phyloP scores from a whole-genome alignment of 1,140 invertebrate species.

The Caerostris darwini region DNA sequence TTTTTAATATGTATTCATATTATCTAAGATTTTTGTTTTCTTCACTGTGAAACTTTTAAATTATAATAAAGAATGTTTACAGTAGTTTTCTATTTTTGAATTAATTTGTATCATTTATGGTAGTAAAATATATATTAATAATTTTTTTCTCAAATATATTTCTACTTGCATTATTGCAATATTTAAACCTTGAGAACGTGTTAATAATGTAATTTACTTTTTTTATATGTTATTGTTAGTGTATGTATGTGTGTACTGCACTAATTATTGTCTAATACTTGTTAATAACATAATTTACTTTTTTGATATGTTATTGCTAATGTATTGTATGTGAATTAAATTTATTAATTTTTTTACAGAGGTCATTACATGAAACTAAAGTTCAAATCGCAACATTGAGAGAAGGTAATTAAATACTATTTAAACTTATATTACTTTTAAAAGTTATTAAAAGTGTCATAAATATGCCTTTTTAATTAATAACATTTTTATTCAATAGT shows the following conservation, averaged over 20 bases:
- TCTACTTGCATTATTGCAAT: neutral
- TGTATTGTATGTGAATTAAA: neutral
- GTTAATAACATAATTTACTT: too few relatives aligned
- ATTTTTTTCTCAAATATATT: too few relatives aligned
- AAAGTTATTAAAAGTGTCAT: neutral
- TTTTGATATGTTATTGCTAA: too few relatives aligned
- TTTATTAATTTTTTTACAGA: constrained; percentile 38
- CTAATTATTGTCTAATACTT: too few relatives aligned
- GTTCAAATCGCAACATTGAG: constrained; percentile 18
- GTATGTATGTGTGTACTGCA: neutral
- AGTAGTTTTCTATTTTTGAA: too few relatives aligned
- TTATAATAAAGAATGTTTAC: too few relatives aligned
- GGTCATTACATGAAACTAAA: constrained; percentile 63
- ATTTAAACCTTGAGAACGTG: neutral
- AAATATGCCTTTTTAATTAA: neutral
- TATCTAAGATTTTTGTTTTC: too few relatives aligned
- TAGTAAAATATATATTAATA: too few relatives aligned
- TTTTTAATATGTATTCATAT: too few relatives aligned
- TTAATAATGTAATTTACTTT: neutral
- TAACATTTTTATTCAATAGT: neutral
- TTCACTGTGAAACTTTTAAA: too few relatives aligned
- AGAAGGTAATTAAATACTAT: constrained; percentile 50
- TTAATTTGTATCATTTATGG: too few relatives aligned
- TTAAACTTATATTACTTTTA: neutral
- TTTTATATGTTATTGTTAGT: neutral